These are phyloP conservation scores for Rhamphomyia laevipes DNA, from an alignment of 2,888 invertebrate species.

Conservation along the genomic window DNA sequence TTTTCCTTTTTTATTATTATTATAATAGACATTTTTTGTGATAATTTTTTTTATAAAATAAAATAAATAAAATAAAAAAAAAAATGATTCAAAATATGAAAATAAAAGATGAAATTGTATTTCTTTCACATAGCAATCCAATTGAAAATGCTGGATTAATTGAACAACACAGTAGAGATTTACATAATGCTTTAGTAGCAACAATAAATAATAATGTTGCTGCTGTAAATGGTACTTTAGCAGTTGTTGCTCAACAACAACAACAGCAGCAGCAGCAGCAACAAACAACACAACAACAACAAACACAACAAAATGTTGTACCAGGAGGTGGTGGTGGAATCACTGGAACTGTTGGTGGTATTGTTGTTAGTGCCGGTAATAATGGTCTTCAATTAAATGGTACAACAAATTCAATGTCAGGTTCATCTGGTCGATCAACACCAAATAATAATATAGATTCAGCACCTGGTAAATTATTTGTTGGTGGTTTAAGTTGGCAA, in stretches of 20 bases:
- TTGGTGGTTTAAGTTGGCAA: conserved; percentile 88
- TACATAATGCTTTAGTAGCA: conserved; percentile 38
- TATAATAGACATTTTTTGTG: too few species aligned
- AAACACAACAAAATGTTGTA: conserved; percentile 10
- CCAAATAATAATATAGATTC: conserved; percentile 56
- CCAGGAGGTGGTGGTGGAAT: conserved; percentile 15
- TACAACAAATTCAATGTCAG: conserved; percentile 43
- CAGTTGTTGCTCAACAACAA: conserved; percentile 13
- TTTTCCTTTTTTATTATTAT: too few species aligned
- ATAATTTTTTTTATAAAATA: too few species aligned
- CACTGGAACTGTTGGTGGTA: conserved; percentile 17
- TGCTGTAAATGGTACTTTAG: conserved; percentile 34
- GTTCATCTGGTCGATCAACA: conserved; percentile 64
- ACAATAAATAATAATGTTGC: conserved; percentile 40
- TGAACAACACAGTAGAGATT: conserved; percentile 34
- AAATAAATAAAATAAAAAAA: too few species aligned
- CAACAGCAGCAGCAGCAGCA: conserved; percentile 14
- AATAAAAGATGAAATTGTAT: conserved; percentile 14
- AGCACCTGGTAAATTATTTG: conserved; percentile 78
- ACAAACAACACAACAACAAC: conserved; percentile 15
- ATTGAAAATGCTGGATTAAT: conserved; percentile 38
- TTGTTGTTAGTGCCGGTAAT: conserved; percentile 12
- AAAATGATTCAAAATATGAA: conserved; percentile 10
- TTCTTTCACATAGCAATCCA: conserved; percentile 41
- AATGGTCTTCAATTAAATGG: conserved; percentile 12